Conservation (phyloP, 2,888 invertebrate species). For the Apodemia duryi region DNA sequence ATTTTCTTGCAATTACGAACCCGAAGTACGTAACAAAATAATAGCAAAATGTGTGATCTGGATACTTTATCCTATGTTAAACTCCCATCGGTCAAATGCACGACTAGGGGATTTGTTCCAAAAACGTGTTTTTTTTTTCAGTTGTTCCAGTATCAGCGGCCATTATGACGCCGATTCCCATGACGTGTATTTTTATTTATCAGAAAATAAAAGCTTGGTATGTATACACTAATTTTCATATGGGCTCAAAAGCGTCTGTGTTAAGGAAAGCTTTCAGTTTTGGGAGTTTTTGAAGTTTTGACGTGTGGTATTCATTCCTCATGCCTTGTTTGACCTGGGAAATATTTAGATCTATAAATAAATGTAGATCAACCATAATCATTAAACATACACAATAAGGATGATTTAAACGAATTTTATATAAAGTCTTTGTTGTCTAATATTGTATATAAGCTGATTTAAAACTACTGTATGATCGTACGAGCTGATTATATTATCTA, state of each 20-base stretch:
- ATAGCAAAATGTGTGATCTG: too few relatives aligned
- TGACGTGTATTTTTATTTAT: conserved; percentile 79
- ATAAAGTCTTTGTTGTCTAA: too few relatives aligned
- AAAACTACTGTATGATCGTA: too few relatives aligned
- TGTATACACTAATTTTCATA: conserved; percentile 35
- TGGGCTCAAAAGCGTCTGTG: not conserved
- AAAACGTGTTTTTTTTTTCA: conserved; percentile 42
- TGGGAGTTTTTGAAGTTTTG: conserved; percentile 2
- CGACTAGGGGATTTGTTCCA: too few relatives aligned
- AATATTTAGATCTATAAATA: not conserved
- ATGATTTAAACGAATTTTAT: too few relatives aligned
- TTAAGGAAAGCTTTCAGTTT: not conserved
- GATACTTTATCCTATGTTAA: too few relatives aligned
- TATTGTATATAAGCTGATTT: too few relatives aligned
- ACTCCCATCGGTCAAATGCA: too few relatives aligned
- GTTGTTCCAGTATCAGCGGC: conserved; percentile 95
- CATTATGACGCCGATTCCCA: conserved; percentile 95
- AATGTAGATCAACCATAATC: not conserved
- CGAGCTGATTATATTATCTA: too few relatives aligned
- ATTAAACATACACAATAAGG: not conserved
- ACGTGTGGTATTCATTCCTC: not conserved
- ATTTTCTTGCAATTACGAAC: too few relatives aligned
- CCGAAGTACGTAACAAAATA: too few relatives aligned
- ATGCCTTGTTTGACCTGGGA: not conserved
- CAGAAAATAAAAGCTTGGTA: conserved; percentile 76